A percentile compares a stretch with the other conserved stretches of the same genome.
phyloP scores from a whole-genome alignment of 2,888 invertebrate species.

The Chrysodeixis includens region DNA sequence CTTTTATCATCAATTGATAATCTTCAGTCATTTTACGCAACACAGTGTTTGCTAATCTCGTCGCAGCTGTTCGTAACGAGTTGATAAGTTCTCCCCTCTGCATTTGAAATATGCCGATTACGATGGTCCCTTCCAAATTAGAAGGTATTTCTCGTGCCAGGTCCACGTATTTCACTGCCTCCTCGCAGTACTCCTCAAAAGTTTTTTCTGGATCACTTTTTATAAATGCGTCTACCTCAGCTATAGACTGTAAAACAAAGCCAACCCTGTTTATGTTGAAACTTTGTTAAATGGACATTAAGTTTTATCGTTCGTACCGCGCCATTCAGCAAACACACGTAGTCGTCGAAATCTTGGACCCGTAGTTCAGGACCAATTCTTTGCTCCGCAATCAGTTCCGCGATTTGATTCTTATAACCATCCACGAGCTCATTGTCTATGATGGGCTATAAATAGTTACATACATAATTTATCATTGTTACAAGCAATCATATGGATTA shows the following conservation, averaged over 20 bases:
- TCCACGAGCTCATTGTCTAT: slow-evolving; percentile 92
- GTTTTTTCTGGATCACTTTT: slow-evolving; percentile 89
- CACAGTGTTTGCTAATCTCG: slow-evolving; percentile 91
- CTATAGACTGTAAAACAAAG: slow-evolving; percentile 84
- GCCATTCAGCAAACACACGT: slow-evolving; percentile 93
- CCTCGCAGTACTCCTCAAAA: slow-evolving; percentile 90
- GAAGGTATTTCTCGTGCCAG: slow-evolving; percentile 90
- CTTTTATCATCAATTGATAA: slow-evolving; percentile 94
- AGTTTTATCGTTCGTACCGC: slow-evolving; percentile 71
- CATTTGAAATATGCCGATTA: slow-evolving; percentile 95
- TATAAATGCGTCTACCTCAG: slow-evolving; percentile 91
- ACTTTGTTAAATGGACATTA: neutral
- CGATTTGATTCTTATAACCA: slow-evolving; percentile 90
- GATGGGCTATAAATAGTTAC: slow-evolving; percentile 91
- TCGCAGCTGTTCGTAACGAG: slow-evolving; percentile 91
- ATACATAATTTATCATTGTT: neutral
- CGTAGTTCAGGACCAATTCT: slow-evolving; percentile 92
- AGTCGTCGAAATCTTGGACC: slow-evolving; percentile 94
- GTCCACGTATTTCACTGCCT: slow-evolving; percentile 90
- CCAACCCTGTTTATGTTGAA: neutral
- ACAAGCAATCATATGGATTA: neutral
- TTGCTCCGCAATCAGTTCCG: slow-evolving; percentile 91
- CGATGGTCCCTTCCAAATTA: slow-evolving; percentile 90
- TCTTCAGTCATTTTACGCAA: slow-evolving; percentile 93
- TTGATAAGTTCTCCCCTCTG: slow-evolving; percentile 94